phyloP scores from a whole-genome alignment of 2,113 vertebrate species.

The Bombycilla garrulus region DNA sequence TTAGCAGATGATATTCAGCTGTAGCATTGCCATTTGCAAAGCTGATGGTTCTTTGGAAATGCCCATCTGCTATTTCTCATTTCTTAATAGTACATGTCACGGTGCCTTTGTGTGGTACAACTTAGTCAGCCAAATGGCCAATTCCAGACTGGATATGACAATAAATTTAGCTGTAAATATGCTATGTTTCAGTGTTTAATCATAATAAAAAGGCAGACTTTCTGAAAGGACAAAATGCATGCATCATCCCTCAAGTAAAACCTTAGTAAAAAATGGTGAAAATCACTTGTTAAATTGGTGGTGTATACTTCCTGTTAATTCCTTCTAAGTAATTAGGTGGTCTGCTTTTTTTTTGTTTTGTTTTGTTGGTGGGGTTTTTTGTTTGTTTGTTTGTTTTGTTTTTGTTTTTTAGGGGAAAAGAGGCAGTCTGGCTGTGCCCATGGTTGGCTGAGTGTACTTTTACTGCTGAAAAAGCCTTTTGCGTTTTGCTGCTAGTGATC shows the following conservation, averaged over 20 bases:
- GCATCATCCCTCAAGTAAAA: background rate
- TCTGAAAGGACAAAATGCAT: background rate
- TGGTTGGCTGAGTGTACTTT: background rate
- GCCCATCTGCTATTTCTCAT: constrained; percentile 20
- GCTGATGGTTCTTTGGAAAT: background rate
- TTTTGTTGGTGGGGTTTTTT: no score
- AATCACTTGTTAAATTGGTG: background rate
- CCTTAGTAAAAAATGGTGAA: background rate
- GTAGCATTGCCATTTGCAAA: background rate
- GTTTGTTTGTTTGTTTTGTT: background rate
- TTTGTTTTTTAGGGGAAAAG: background rate
- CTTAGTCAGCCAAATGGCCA: constrained; percentile 29
- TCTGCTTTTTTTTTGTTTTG: no score
- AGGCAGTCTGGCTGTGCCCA: background rate
- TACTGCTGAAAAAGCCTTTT: background rate
- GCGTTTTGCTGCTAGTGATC: background rate
- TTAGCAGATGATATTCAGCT: background rate
- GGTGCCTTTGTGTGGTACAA: background rate
- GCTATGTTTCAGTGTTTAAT: background rate
- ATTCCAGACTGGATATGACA: background rate
- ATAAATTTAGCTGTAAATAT: constrained; percentile 22
- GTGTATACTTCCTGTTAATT: background rate
- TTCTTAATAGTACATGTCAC: background rate
- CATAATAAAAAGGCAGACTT: background rate
- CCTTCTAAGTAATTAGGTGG: background rate